Evolutionary conservation across 2,888 invertebrate genomes (phyloP), one percentile per base, ranked within the genome.

Genomic region (Bellardia pandia): DNA sequence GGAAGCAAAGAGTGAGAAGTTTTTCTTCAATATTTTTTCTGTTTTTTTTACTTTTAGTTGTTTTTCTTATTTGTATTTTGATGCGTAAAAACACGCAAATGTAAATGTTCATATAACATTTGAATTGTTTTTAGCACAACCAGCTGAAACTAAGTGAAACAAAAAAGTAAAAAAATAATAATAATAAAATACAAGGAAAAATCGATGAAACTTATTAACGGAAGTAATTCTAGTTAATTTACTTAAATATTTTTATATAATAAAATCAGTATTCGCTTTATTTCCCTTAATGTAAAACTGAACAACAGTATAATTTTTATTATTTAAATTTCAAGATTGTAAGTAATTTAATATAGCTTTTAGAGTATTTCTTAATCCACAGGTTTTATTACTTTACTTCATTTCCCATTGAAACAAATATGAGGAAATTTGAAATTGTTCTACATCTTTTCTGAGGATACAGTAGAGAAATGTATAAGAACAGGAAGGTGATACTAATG

Each of bases 1-100:
- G 37, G 53, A 37, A 82, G 51, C 30, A 42, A 69, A 62, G 51
- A 42, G 56, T 64, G 53, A 53, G 72, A 72, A 53, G 51, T 64
- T 72, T 23, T 80, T 72, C 62, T 81, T 58, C 53, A 37, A 33
- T 74, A 53, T 37, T 74, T 74, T 37, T 14, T 51, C n/a, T n/a
- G n/a, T 66, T 9, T 42, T 11, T 66, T 11, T 66, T 66, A 45
- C 16, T 16, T 64, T 4, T 45, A 42, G 9, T 48, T 48, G 64
- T 81, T 23, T 23, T 23, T 68, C 16, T 48, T 66, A 33, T 66
- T 74, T 48, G 45, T 74, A 16, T 66, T 81, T 53, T 81, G 66
- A 53, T 81, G 81, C 81, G 81, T 81, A 58, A 74, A 72, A 81
- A 81, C 81, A 81, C 74, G 81, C 74, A 81, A 81, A 68, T 40